phyloP scores from a whole-genome alignment of 2,797 vertebrate species.

The Myotis pilosus region DNA sequence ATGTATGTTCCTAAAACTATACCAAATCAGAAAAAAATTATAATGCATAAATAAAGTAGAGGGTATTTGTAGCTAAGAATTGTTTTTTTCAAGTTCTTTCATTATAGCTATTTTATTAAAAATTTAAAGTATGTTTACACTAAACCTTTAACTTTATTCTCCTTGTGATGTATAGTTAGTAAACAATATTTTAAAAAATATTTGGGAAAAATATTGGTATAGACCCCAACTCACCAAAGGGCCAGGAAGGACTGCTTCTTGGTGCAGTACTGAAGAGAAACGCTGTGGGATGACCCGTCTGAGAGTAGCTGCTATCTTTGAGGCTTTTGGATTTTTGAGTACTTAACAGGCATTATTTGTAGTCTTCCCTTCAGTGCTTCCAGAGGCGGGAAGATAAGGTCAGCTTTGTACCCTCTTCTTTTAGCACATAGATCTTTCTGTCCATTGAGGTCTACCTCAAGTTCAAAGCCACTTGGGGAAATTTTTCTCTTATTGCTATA shows the following conservation, averaged over 20 bases:
- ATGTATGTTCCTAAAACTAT: background rate
- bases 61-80: background rate
- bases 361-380: background rate
- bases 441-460: background rate
- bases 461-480: background rate
- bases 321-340: background rate
- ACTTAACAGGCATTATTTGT: background rate
- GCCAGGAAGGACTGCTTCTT: background rate
- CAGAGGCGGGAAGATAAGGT: background rate
- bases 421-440: background rate
- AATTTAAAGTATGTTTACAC: background rate
- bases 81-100: background rate
- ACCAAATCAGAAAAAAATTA: background rate
- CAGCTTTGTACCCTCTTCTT: background rate
- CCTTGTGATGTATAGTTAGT: background rate
- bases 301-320: background rate
- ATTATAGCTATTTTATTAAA: background rate
- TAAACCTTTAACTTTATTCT: background rate
- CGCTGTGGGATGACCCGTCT: accelerated
- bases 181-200: background rate
- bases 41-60: background rate
- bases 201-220: background rate
- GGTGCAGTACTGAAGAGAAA: background rate
- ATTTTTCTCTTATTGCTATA: background rate
- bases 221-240: background rate